Evolutionary conservation across 1,140 invertebrate genomes (phyloP).

Genomic region (Scaptomyza graminum): DNA sequence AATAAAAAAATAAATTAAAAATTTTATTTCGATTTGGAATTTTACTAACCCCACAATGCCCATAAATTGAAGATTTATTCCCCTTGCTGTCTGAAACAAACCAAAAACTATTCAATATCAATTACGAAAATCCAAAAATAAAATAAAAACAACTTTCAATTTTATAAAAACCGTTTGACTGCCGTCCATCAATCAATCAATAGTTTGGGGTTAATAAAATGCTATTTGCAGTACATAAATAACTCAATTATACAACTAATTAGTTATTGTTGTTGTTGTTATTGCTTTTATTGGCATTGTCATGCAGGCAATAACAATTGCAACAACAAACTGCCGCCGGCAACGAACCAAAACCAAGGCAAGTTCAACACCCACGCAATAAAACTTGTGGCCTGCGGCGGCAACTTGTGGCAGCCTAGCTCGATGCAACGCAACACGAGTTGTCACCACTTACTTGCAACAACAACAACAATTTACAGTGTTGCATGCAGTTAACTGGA

Average conservation of each 20-base stretch:
- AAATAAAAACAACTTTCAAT: conserved; percentile 59
- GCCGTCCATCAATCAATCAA: conserved; percentile 68
- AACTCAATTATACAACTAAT: conserved; percentile 75
- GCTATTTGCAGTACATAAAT: conserved; percentile 63
- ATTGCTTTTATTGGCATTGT: conserved; percentile 49
- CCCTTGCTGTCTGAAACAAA: neutral
- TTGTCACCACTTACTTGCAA: conserved; percentile 18
- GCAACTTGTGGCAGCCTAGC: neutral
- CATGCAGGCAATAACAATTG: conserved; percentile 66
- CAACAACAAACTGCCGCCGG: conserved; percentile 60
- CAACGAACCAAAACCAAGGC: conserved; percentile 43
- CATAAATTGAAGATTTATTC: conserved; percentile 27
- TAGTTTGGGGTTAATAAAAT: conserved; percentile 22
- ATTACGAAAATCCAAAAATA: conserved; percentile 18
- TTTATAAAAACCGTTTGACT: conserved; percentile 22
- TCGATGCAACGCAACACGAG: neutral
- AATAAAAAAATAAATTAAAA: no score
- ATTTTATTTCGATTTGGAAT: no score
- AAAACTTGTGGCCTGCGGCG: neutral
- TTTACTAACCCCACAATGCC: neutral
- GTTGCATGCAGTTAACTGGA: conserved; percentile 11
- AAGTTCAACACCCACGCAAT: conserved; percentile 47
- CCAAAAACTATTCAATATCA: conserved; percentile 42
- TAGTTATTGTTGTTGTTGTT: conserved; percentile 43
- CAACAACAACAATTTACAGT: neutral